Evolutionary conservation across 2,888 invertebrate genomes (phyloP), one percentile per base, ranked within the genome.

Genomic region (Amphipoea lucens): DNA sequence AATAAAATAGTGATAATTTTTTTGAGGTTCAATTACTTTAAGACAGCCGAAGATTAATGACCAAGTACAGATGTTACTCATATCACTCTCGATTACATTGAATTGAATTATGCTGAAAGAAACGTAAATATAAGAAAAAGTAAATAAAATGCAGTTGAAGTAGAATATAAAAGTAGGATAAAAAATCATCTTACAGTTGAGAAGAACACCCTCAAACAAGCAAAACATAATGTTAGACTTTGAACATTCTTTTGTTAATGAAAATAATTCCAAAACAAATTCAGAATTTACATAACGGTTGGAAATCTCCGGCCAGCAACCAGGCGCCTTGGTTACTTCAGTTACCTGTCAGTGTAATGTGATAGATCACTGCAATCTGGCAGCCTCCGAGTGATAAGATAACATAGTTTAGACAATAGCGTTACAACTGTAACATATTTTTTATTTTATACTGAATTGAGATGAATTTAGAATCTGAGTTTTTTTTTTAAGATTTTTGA

Each of bases 371-470:
- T 66, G 57, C 82, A 82, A 89, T 78, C 86, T 86, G 68, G 65
- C 89, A 87, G 84, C 76, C 81, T 84, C 82, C 73, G 2, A 12
- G 5, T 57, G 88, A 88, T 88, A 89, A 89, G 86, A 88, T 88
- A 89, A 78, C 77, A 62, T 77, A 82, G 75, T 82, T 78, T 72
- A 71, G 71, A 84, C 70, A 74, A 87, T 48, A 86, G n/a, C 36
- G 62, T 76, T 76, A 86, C 72, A 42, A 86, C 60, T 65, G 72
- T 60, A 86, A 81, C 29, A 69, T 40, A 85, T 73, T 73, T 57
- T 57, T 81, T 65, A 45, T 60, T 60, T 65, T 45, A n/a, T 36
- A 23, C 29, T 62, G 40, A 67, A 48, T 48, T 51, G 4, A 78
- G n/a, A 78, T 78, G 6, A 71, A 54, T 57, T 78, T 40, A 17